Evolutionary conservation across 2,113 vertebrate genomes (phyloP).

Genomic region (Mormyrus lacerda): DNA sequence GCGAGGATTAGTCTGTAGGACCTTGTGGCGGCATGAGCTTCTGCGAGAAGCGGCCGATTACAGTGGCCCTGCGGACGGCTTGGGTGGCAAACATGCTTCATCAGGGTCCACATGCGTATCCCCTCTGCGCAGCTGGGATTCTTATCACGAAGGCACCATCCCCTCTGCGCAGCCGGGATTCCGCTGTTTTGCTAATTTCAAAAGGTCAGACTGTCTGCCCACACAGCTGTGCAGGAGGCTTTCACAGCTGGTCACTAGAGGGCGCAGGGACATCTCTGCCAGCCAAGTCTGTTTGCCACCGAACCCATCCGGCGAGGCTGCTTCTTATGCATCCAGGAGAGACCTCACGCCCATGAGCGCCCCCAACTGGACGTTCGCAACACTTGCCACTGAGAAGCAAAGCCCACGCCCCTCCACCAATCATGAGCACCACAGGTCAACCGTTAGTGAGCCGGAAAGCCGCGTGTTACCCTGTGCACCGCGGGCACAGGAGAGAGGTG

Average conservation of each 20-base stretch:
- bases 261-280: neutral
- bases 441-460: neutral
- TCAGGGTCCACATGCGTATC: neutral
- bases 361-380: neutral
- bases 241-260: neutral
- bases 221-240: neutral
- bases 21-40: neutral
- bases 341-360: neutral
- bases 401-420: neutral
- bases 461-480: conserved; percentile 1
- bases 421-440: neutral
- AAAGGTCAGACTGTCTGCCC: neutral
- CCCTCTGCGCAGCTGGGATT: neutral
- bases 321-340: neutral
- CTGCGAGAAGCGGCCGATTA: conserved; percentile 16
- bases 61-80: neutral
- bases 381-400: neutral
- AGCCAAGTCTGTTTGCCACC: conserved; percentile 9
- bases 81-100: neutral
- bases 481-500: neutral
- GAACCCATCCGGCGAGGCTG: neutral
- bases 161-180: neutral
- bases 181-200: neutral
- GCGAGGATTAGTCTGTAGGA: conserved; percentile 13
- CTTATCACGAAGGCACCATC: neutral